A percentile compares a stretch with the other conserved stretches of the same genome.
phyloP scores from a whole-genome alignment of 2,797 vertebrate species.

The Myotis vivesi region DNA sequence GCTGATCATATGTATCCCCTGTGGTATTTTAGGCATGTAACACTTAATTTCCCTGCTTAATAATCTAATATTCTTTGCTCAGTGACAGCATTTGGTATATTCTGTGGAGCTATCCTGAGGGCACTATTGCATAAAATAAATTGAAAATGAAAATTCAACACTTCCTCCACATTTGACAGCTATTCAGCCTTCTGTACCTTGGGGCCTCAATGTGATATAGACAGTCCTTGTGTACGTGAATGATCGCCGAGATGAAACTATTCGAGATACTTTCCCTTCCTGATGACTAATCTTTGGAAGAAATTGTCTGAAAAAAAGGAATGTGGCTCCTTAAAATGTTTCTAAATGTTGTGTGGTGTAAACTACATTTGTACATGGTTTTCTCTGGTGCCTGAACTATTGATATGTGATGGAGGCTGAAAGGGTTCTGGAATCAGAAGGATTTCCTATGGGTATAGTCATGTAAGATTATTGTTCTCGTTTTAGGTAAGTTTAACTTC shows the following conservation, averaged over 20 bases:
- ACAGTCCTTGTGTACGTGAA: neutral
- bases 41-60: slow-evolving; percentile 34
- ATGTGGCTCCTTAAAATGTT: neutral
- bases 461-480: neutral
- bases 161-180: neutral
- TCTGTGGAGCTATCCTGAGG: neutral
- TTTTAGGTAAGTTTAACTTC: neutral
- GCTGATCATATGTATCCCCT: neutral
- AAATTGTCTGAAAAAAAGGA: neutral
- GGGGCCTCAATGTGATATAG: neutral
- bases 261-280: neutral
- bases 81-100: neutral
- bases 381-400: neutral
- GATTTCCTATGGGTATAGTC: neutral
- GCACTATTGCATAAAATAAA: neutral
- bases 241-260: neutral
- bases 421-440: neutral
- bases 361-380: neutral
- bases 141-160: neutral
- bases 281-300: neutral
- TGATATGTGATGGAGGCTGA: neutral
- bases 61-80: neutral
- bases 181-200: neutral
- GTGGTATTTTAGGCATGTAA: neutral
- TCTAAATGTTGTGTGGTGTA: neutral